Evolutionary conservation across 2,888 invertebrate genomes (phyloP).

Genomic region (Apantesis nais): DNA sequence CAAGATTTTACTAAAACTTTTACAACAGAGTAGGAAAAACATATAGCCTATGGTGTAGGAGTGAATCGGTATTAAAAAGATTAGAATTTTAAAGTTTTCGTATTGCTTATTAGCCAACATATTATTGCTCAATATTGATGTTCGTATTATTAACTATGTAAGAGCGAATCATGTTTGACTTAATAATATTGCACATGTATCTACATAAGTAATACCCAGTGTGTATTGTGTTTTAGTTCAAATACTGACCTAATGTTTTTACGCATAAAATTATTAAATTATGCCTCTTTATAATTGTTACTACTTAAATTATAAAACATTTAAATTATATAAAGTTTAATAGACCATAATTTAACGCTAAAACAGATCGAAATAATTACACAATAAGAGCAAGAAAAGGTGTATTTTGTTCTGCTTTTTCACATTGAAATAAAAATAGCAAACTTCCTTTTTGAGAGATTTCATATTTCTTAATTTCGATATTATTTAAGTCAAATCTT

Average conservation of each 20-base stretch:
- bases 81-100: constrained; percentile 18
- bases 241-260: constrained; percentile 20
- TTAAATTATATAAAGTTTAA: constrained; percentile 48
- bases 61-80: constrained; percentile 24
- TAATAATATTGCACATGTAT: constrained; percentile 8
- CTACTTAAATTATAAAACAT: constrained; percentile 64
- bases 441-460: not conserved
- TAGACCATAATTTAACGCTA: constrained; percentile 41
- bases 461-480: constrained; percentile 1
- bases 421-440: constrained; percentile 14
- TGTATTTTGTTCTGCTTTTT: not conserved
- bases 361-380: constrained; percentile 30
- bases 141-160: constrained; percentile 4
- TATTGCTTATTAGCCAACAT: constrained; percentile 21
- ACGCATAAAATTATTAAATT: constrained; percentile 52
- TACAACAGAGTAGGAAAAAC: constrained; percentile 30
- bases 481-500: not conserved
- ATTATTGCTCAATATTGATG: constrained; percentile 1
- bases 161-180: constrained; percentile 3
- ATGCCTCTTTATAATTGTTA: constrained; percentile 72
- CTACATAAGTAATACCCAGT: not conserved
- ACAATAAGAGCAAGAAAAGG: not conserved
- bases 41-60: constrained; percentile 38
- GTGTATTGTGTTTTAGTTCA: not conserved
- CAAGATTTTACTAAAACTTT: constrained; percentile 36